These are phyloP conservation scores for Eueremaeus valkanovi DNA, from an alignment of 2,888 invertebrate species.

Conservation along the genomic window DNA sequence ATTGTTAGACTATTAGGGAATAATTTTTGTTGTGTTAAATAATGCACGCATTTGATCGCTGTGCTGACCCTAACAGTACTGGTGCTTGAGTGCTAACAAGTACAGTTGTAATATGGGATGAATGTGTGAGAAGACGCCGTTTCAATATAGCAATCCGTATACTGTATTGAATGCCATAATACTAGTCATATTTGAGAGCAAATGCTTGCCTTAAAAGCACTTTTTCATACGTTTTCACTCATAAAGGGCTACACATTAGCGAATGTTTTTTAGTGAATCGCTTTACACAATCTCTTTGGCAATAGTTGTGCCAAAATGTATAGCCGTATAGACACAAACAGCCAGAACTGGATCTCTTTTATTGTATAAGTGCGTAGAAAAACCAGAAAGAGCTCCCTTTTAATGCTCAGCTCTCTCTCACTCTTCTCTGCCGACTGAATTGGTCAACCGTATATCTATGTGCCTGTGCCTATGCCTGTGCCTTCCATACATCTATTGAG, in stretches of 20 bases:
- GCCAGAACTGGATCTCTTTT: slow-evolving; percentile 31
- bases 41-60: slow-evolving; percentile 23
- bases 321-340: slow-evolving; percentile 11
- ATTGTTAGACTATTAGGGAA: not conserved
- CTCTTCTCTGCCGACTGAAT: slow-evolving; percentile 1
- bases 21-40: slow-evolving; percentile 31
- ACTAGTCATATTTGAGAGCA: not conserved
- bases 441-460: slow-evolving; percentile 29
- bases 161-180: slow-evolving; percentile 1
- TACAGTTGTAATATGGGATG: slow-evolving; percentile 1
- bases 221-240: slow-evolving; percentile 26
- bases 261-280: slow-evolving; percentile 35
- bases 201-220: slow-evolving; percentile 35
- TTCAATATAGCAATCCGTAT: slow-evolving; percentile 15
- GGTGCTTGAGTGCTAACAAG: not conserved
- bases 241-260: slow-evolving; percentile 33
- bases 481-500: slow-evolving; percentile 15
- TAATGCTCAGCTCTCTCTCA: slow-evolving; percentile 1
- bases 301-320: slow-evolving; percentile 31
- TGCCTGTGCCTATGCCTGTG: not conserved
- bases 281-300: slow-evolving; percentile 31
- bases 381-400: slow-evolving; percentile 13
- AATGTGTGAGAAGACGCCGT: slow-evolving; percentile 13
- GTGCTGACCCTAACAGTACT: not conserved
- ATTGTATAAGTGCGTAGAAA: slow-evolving; percentile 22